These are phyloP conservation scores for Lepilemur septentrionalis DNA, from an alignment of 2,797 vertebrate genomes.

Conservation along the genomic window DNA sequence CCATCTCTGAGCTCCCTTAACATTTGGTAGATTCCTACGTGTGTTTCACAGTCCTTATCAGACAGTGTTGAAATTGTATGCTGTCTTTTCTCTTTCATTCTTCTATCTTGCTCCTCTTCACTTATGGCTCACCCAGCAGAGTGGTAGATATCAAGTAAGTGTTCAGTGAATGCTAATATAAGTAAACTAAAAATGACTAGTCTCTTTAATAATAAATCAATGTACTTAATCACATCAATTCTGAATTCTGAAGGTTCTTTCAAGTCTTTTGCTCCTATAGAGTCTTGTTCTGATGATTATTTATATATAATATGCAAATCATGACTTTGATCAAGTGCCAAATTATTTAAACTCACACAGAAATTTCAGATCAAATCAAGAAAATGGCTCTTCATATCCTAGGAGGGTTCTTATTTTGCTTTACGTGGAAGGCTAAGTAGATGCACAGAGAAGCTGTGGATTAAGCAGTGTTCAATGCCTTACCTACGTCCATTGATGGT, in stretches of 20 bases:
- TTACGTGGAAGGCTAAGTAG: background rate
- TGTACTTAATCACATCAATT: background rate
- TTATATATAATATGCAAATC: background rate
- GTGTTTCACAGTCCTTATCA: background rate
- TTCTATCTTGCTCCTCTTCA: background rate
- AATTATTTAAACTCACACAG: background rate
- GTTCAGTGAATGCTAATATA: background rate
- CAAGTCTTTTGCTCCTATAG: background rate
- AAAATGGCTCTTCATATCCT: background rate
- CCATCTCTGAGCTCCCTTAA: background rate
- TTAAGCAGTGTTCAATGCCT: background rate
- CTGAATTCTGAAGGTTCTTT: background rate
- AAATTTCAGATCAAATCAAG: background rate
- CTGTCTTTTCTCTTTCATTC: background rate
- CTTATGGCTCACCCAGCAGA: background rate
- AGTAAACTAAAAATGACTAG: background rate
- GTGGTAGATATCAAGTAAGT: background rate
- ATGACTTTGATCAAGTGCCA: background rate
- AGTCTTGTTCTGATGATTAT: background rate
- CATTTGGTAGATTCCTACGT: background rate
- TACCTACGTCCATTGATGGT: background rate
- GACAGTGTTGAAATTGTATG: background rate
- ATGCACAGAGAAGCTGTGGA: background rate
- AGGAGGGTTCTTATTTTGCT: background rate
- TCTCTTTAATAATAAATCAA: constrained; percentile 21